Conservation (phyloP, 1,140 invertebrate species). For the Neotoxoptera formosana region DNA sequence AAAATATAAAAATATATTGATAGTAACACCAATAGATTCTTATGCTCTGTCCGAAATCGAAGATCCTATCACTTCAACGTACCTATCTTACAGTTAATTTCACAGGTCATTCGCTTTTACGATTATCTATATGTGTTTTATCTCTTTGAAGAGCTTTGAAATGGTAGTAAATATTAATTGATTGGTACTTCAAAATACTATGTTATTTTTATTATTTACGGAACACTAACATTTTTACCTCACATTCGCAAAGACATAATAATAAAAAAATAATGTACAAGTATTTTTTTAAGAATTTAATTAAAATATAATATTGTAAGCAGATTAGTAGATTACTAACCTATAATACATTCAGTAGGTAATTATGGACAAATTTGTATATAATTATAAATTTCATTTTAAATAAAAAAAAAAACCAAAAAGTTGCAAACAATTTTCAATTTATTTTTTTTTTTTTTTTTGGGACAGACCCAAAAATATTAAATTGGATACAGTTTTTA, state of each 20-base stretch:
- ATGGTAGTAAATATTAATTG: constrained; percentile 23
- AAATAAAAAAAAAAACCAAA: neutral
- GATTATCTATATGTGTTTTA: neutral
- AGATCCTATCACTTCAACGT: neutral
- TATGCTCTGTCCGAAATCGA: neutral
- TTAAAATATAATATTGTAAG: neutral
- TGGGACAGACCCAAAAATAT: neutral
- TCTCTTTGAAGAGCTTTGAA: neutral
- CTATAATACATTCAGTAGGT: neutral
- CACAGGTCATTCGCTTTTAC: constrained; percentile 16
- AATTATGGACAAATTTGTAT: neutral
- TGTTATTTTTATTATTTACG: neutral
- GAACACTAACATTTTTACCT: neutral
- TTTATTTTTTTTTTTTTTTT: neutral
- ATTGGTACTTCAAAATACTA: neutral
- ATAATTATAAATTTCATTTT: neutral
- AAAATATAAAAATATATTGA: neutral
- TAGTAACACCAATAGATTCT: neutral
- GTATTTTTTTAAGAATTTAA: neutral
- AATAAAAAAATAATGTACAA: neutral
- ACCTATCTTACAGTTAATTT: constrained; percentile 32
- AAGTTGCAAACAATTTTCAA: neutral
- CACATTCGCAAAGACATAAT: neutral
- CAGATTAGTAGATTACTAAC: neutral
- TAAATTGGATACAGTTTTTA: neutral